Conservation (phyloP, 2,888 invertebrate species). For the Caenorhabditis panamensis region DNA sequence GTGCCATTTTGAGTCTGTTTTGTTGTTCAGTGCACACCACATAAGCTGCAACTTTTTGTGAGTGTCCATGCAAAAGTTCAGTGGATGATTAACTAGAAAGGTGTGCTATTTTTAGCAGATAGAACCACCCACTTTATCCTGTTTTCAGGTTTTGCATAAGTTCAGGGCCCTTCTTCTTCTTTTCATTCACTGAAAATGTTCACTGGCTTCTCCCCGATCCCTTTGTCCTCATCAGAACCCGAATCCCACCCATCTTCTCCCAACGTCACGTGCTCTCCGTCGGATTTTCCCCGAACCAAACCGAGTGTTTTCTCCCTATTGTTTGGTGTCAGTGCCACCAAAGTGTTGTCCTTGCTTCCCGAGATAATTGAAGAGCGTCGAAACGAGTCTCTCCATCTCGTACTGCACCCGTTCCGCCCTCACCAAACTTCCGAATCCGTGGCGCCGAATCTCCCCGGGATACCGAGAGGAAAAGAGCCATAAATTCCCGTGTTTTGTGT, state of each 20-base stretch:
- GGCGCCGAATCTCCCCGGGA: not conserved
- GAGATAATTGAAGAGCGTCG: slow-evolving; percentile 6
- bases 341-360: slow-evolving; percentile 1
- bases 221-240: too few species aligned
- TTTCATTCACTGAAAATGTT: too few species aligned
- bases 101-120: too few species aligned
- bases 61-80: not conserved
- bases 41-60: not conserved
- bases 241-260: too few species aligned
- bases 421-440: not conserved
- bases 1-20: slow-evolving; percentile 13
- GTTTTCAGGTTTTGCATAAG: too few species aligned
- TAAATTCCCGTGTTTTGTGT: slow-evolving; percentile 24
- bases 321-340: slow-evolving; percentile 11
- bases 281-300: too few species aligned
- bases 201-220: too few species aligned
- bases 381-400: not conserved
- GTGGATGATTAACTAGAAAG: not conserved
- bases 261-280: not conserved
- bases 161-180: too few species aligned
- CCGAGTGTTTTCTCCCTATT: slow-evolving; percentile 1
- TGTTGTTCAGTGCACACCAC: slow-evolving; percentile 9
- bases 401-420: not conserved
- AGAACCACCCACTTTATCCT: too few species aligned
- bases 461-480: not conserved